Evolutionary conservation across 2,113 vertebrate species (phyloP).

Genomic region (Anoura caudifer): DNA sequence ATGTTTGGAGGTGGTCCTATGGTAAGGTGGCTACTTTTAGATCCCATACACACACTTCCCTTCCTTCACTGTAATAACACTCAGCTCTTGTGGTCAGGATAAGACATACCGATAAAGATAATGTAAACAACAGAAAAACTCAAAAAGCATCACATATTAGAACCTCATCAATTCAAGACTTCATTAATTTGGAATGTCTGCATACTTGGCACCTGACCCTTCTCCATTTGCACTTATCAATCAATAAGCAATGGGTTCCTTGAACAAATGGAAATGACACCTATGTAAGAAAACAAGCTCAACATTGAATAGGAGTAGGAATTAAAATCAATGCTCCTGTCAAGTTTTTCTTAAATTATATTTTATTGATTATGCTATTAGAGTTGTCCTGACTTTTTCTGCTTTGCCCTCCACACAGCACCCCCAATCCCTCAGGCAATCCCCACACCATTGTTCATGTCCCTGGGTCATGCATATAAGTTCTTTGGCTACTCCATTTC

Average conservation of each 20-base stretch:
- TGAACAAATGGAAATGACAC: not conserved
- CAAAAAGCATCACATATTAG: not conserved
- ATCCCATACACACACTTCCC: not conserved
- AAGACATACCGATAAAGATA: not conserved
- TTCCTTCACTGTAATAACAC: not conserved
- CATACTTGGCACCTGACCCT: not conserved
- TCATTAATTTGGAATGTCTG: not conserved
- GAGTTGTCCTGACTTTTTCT: no score
- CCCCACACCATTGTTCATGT: no score
- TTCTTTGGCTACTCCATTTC: no score
- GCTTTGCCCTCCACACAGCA: no score
- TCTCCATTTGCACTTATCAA: not conserved
- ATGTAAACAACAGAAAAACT: not conserved
- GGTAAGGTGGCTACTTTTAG: not conserved
- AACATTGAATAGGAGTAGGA: not conserved
- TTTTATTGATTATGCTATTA: no score
- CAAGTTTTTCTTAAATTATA: not conserved
- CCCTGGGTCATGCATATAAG: no score
- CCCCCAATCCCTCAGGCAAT: no score
- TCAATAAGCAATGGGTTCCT: not conserved
- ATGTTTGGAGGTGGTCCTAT: not conserved
- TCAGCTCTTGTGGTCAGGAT: not conserved
- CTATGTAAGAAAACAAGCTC: not conserved
- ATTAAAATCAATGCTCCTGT: not conserved
- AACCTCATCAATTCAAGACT: not conserved